Base-by-base conservation (phyloP, 2,797 vertebrate species). In the Craterocephalus amniculus region DNA sequence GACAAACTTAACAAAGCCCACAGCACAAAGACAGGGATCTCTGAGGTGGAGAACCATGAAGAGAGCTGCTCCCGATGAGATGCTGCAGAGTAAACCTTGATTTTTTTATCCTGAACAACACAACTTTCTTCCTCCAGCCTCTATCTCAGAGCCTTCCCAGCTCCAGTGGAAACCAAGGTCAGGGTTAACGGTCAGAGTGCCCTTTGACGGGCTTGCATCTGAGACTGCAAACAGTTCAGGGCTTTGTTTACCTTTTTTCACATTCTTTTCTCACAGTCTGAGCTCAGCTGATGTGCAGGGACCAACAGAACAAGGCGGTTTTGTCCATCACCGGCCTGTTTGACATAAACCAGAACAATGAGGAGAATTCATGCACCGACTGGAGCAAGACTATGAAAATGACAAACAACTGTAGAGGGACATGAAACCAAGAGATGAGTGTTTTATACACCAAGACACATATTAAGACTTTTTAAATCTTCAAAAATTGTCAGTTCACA, bases 231-330 rank as follows among this genome's bases (percentile, higher is more conserved):
- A 89, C 85, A 89, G 81, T 75, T 74, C 43, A 5, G 8, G 22
- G 72, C 88, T 91, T 88, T 91, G 86, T 89, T 88, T 82, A 80
- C 73, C 72, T 78, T 80, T 70, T 80, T 67, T 66, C 45, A 0
- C 0, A 51, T 55, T n/a, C 56, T 62, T 66, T 80, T 43, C 59
- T 73, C 64, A 45, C 72, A 76, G 63, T 82, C 85, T 81, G 45
- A 71, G 63, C 68, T 80, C 83, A 78, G 75, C 75, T 76, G 78
- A 84, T 52, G 71, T n/a, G 56, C 76, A 72, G 58, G 2, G 20
- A 67, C 66, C 0, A 38, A 24, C 31, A 79, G 86, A 90, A 91
- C 89, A 91, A 88, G 84, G 80, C 32, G 20, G 67, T 84, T 83
- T 78, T 92, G 90, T 93, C 72, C 14, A 62, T 79, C 78, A 63